Evolutionary conservation across 2,797 vertebrate species (phyloP).

Genomic region (Mergus octosetaceus): DNA sequence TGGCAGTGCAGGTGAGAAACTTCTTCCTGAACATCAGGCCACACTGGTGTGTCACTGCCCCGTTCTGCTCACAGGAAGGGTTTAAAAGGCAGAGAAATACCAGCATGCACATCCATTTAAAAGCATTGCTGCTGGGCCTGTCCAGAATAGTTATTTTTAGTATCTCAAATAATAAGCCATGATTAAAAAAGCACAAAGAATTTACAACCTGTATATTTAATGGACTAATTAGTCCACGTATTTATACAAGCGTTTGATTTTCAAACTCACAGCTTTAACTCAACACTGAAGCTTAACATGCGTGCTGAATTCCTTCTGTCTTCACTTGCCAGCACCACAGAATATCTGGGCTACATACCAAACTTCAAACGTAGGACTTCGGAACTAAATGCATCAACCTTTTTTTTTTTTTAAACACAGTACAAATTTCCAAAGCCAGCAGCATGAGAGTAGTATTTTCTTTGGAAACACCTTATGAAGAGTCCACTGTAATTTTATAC

Average conservation of each 20-base stretch:
- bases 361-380: neutral
- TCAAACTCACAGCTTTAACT: constrained; percentile 17
- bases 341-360: constrained; percentile 34
- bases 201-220: neutral
- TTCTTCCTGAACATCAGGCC: neutral
- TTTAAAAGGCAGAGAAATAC: constrained; percentile 2
- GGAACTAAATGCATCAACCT: neutral
- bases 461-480: neutral
- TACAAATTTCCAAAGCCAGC: neutral
- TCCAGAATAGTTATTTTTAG: constrained; percentile 19
- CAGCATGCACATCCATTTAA: neutral
- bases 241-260: neutral
- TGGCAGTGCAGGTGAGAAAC: neutral
- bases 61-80: neutral
- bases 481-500: neutral
- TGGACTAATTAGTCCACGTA: neutral
- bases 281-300: neutral
- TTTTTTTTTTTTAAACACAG: neutral
- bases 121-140: neutral
- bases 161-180: neutral
- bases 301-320: neutral
- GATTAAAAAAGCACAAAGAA: neutral
- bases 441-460: neutral
- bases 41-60: neutral
- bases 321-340: neutral